Conservation (phyloP, 2,888 invertebrate genomes). For the Serripes groenlandicus region DNA sequence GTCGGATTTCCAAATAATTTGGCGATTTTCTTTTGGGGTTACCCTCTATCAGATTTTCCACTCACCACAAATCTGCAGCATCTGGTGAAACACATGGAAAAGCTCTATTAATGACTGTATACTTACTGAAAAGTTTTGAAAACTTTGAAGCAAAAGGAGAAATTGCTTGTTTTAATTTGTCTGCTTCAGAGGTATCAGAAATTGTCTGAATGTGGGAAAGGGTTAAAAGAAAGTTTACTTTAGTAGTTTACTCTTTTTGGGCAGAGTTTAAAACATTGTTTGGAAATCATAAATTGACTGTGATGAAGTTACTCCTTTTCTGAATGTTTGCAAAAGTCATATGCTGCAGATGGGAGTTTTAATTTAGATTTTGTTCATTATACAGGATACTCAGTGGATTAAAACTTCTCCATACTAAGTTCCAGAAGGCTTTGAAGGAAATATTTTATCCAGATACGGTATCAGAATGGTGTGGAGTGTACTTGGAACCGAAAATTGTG, state of each 20-base stretch:
- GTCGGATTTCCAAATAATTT: too few species aligned
- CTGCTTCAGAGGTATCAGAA: background rate
- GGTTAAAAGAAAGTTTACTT: background rate
- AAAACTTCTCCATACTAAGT: slow-evolving; percentile 65
- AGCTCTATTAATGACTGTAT: too few species aligned
- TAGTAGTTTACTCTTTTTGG: background rate
- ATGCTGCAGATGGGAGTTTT: background rate
- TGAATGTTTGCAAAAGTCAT: too few species aligned
- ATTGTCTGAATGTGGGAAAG: background rate
- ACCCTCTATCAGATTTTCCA: too few species aligned
- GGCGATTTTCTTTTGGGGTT: too few species aligned
- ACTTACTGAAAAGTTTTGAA: background rate
- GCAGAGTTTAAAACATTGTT: background rate
- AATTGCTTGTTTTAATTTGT: background rate
- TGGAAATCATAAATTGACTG: too few species aligned
- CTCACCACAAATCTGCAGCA: too few species aligned
- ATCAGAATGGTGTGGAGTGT: slow-evolving; percentile 75
- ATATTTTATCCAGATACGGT: slow-evolving; percentile 73
- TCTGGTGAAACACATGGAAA: too few species aligned
- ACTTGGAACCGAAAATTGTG: slow-evolving; percentile 70
- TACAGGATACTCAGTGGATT: slow-evolving; percentile 71
- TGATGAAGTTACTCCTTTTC: too few species aligned
- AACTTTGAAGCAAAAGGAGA: background rate
- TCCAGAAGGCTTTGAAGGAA: slow-evolving; percentile 66
- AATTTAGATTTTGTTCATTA: slow-evolving; percentile 17